These are phyloP conservation scores for Hyperoodon ampullatus DNA, from an alignment of 2,113 vertebrate species.

Conservation along the genomic window DNA sequence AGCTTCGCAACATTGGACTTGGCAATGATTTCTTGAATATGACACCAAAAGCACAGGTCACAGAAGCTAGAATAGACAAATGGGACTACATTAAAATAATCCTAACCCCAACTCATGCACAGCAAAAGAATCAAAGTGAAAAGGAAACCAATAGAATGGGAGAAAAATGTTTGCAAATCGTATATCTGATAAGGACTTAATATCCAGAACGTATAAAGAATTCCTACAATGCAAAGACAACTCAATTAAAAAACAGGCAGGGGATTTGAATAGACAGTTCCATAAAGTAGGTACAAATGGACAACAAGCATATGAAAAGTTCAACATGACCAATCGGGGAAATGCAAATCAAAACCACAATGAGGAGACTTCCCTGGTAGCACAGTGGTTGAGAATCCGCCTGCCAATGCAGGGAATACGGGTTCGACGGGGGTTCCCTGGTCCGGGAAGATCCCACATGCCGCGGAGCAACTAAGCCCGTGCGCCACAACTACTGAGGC, in stretches of 20 bases:
- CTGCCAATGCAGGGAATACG: no score
- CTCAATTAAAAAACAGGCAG: background rate
- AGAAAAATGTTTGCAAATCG: background rate
- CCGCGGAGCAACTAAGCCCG: no score
- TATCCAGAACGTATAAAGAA: background rate
- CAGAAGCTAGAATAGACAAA: background rate
- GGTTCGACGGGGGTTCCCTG: no score
- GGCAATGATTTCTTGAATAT: background rate
- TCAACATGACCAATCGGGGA: background rate
- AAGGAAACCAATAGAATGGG: background rate
- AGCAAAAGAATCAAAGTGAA: conserved; percentile 7
- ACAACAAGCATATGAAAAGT: background rate
- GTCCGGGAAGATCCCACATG: no score
- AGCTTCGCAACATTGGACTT: background rate
- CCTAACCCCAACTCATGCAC: background rate
- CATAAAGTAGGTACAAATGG: background rate
- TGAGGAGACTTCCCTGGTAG: background rate
- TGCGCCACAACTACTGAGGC: no score
- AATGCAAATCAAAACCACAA: background rate
- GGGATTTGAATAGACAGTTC: background rate
- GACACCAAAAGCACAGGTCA: background rate
- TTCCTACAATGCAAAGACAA: no score
- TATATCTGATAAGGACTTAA: background rate
- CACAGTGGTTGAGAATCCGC: no score
- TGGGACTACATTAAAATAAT: background rate